phyloP scores from a whole-genome alignment of 35 echinoderm and acorn worm species.

The Antedon bifida region DNA sequence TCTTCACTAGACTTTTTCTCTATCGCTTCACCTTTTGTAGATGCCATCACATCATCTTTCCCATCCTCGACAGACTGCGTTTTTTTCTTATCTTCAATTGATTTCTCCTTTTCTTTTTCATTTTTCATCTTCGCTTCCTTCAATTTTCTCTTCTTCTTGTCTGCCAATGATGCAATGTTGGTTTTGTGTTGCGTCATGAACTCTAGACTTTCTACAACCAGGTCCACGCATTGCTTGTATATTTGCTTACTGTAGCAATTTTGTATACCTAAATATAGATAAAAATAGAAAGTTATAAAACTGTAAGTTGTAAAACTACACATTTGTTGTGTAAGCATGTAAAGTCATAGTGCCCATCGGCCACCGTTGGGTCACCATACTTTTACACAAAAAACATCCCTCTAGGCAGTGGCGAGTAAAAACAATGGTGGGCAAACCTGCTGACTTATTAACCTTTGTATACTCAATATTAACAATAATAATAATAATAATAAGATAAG shows the following conservation, averaged over 20 bases:
- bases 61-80: not conserved
- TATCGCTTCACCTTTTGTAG: not conserved
- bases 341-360: too few species aligned
- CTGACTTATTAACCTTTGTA: too few species aligned
- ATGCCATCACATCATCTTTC: not conserved
- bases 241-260: conserved; percentile 25
- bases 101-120: not conserved
- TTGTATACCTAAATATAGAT: conserved; percentile 15
- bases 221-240: conserved; percentile 41
- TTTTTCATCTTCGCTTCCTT: not conserved
- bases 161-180: too few species aligned
- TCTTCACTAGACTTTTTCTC: not conserved
- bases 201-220: conserved; percentile 24
- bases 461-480: too few species aligned
- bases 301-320: too few species aligned
- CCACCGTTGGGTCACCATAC: too few species aligned
- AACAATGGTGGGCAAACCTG: too few species aligned
- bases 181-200: not conserved
- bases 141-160: not conserved
- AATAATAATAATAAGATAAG: too few species aligned
- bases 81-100: not conserved
- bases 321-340: too few species aligned
- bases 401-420: too few species aligned
- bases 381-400: too few species aligned
- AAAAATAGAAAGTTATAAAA: too few species aligned